Conservation (phyloP, 2,888 invertebrate genomes). For the Colletes collaris region DNA sequence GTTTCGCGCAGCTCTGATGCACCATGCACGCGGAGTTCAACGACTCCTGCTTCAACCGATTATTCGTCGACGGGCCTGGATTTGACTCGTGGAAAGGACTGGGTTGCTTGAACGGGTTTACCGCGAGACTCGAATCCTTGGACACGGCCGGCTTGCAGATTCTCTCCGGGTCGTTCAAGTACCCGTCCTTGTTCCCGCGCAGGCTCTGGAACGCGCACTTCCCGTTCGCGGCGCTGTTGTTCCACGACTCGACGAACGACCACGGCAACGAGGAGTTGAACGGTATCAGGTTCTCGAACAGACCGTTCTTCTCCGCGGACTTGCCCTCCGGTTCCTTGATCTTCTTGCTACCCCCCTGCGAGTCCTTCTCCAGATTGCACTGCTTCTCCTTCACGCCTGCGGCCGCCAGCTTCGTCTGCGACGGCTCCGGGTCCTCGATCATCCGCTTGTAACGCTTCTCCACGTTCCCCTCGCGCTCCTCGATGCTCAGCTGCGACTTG, state of each 20-base stretch:
- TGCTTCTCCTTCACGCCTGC: constrained; percentile 46
- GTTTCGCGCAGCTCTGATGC: constrained; percentile 68
- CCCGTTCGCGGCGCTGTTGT: constrained; percentile 58
- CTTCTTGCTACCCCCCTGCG: constrained; percentile 19
- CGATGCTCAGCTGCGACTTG: constrained; percentile 76
- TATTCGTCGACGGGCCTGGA: constrained; percentile 74
- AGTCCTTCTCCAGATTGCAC: constrained; percentile 49
- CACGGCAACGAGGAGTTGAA: constrained; percentile 64
- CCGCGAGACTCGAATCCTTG: constrained; percentile 41
- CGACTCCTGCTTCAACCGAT: constrained; percentile 46
- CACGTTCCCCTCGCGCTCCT: constrained; percentile 74
- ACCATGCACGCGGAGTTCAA: constrained; percentile 69
- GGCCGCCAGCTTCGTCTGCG: constrained; percentile 14
- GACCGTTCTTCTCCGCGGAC: constrained; percentile 50
- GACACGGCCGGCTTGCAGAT: constrained; percentile 29
- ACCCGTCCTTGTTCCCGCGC: constrained; percentile 46
- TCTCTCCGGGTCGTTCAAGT: constrained; percentile 56
- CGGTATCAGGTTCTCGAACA: constrained; percentile 62
- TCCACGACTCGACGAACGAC: constrained; percentile 70
- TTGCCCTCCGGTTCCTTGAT: constrained; percentile 34
- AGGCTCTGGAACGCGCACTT: constrained; percentile 65
- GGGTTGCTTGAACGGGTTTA: constrained; percentile 71
- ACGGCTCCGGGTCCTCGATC: constrained; percentile 50
- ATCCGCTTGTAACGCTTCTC: constrained; percentile 80
- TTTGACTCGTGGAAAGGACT: constrained; percentile 73